Conservation (phyloP, 1,140 invertebrate species). For the Macrostomum lignano region DNA sequence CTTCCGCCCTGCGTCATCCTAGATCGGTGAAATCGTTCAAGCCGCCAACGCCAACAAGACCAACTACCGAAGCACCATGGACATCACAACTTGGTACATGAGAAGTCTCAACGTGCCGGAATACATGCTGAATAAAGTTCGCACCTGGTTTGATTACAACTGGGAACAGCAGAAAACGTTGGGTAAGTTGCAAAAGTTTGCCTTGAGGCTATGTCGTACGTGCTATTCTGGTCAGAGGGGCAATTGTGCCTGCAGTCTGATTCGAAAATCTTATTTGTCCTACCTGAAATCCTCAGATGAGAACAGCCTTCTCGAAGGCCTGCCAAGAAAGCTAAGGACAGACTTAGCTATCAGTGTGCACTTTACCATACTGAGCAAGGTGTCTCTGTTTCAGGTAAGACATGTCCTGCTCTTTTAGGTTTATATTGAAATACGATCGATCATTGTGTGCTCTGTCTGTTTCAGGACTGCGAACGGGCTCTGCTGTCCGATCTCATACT, state of each 20-base stretch:
- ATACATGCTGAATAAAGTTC: constrained; percentile 43
- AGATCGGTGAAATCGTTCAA: constrained; percentile 64
- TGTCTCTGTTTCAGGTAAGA: constrained; percentile 49
- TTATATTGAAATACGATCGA: background rate
- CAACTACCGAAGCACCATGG: constrained; percentile 49
- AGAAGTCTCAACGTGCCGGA: constrained; percentile 45
- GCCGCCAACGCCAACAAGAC: constrained; percentile 53
- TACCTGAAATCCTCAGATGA: constrained; percentile 40
- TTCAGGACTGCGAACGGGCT: constrained; percentile 50
- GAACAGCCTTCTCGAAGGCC: constrained; percentile 41
- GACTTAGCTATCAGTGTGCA: constrained; percentile 71
- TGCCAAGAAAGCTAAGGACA: constrained; percentile 61
- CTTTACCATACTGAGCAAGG: constrained; percentile 47
- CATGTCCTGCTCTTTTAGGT: too few relatives aligned
- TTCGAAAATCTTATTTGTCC: constrained; percentile 1
- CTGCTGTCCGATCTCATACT: constrained; percentile 60
- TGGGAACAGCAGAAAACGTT: constrained; percentile 67
- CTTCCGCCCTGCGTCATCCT: constrained; percentile 6
- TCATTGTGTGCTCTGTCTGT: constrained; percentile 8
- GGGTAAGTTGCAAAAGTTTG: constrained; percentile 31
- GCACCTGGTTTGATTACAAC: constrained; percentile 64
- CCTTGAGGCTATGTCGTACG: too few relatives aligned
- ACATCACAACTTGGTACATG: constrained; percentile 36
- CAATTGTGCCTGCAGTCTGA: background rate
- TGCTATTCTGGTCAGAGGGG: too few relatives aligned